phyloP scores from a whole-genome alignment of 2,797 vertebrate species.

The Molossus alvarezi region DNA sequence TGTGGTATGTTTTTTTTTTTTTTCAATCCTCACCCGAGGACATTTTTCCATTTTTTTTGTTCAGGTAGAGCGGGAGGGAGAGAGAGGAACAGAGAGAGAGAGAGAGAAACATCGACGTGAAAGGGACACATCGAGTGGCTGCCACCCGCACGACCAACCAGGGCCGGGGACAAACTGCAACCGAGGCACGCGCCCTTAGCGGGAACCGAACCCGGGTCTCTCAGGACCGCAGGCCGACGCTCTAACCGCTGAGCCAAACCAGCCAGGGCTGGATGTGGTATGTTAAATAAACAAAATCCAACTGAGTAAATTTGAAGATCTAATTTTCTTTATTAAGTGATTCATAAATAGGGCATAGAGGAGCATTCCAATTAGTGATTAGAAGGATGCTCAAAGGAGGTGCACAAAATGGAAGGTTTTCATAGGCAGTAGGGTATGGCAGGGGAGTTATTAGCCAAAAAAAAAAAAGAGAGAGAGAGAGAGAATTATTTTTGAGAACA shows the following conservation, averaged over 20 bases:
- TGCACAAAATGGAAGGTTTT: not conserved
- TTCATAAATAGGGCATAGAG: not conserved
- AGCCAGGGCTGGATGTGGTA: not conserved
- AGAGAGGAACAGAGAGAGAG: no score
- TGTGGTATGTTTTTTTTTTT: not conserved
- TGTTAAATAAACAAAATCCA: not conserved
- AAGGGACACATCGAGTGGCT: no score
- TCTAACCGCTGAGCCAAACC: no score
- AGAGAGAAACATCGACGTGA: no score
- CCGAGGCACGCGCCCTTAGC: no score
- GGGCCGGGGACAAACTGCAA: no score
- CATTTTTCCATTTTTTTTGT: no score
- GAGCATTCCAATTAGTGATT: not conserved
- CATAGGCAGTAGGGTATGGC: not conserved
- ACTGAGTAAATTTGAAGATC: not conserved
- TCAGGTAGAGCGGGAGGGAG: no score
- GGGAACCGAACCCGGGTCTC: no score
- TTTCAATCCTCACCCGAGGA: no score
- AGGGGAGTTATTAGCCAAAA: not conserved
- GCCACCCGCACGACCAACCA: no score
- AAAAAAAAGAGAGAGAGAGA: not conserved
- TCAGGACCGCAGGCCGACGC: no score
- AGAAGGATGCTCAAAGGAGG: not conserved
- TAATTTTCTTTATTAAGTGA: not conserved
- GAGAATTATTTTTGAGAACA: not conserved